These are phyloP conservation scores for Cynaeus angustus DNA, from an alignment of 2,888 invertebrate species.

Conservation along the genomic window DNA sequence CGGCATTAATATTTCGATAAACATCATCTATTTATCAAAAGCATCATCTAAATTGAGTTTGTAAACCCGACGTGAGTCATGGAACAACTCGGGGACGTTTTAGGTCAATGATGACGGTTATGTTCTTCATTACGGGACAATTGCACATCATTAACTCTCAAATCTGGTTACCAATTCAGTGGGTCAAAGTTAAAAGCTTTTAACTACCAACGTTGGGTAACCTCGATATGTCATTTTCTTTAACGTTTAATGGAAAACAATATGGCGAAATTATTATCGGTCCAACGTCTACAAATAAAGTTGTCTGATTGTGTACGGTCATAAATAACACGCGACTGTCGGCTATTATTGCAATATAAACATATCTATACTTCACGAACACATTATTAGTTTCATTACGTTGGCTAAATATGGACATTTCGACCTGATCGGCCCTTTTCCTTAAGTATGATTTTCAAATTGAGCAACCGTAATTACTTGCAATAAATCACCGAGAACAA, in stretches of 20 bases:
- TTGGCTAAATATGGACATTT: constrained; percentile 41
- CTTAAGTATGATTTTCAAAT: constrained; percentile 22
- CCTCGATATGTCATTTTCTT: constrained; percentile 14
- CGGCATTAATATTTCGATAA: constrained; percentile 36
- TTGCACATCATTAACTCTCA: constrained; percentile 35
- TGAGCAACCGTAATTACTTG: constrained; percentile 20
- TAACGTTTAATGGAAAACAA: constrained; percentile 14
- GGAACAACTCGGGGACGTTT: constrained; percentile 13
- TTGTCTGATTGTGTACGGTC: constrained; percentile 36
- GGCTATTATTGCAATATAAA: constrained; percentile 36
- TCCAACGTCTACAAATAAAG: constrained; percentile 33
- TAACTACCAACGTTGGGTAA: constrained; percentile 18
- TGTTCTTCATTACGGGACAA: constrained; percentile 29
- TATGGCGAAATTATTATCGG: constrained; percentile 31
- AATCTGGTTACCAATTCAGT: constrained; percentile 21
- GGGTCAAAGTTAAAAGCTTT: constrained; percentile 37
- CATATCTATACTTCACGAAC: constrained; percentile 22
- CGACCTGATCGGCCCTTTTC: constrained; percentile 27
- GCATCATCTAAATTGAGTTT: constrained; percentile 42
- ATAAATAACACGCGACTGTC: constrained; percentile 42
- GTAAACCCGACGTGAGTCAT: constrained; percentile 11
- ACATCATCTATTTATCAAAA: constrained; percentile 32
- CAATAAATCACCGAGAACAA: constrained; percentile 17
- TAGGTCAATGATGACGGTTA: constrained; percentile 39
- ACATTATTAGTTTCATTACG: constrained; percentile 41